These are phyloP conservation scores for Mimas tiliae DNA, from an alignment of 2,888 invertebrate species.

Conservation along the genomic window DNA sequence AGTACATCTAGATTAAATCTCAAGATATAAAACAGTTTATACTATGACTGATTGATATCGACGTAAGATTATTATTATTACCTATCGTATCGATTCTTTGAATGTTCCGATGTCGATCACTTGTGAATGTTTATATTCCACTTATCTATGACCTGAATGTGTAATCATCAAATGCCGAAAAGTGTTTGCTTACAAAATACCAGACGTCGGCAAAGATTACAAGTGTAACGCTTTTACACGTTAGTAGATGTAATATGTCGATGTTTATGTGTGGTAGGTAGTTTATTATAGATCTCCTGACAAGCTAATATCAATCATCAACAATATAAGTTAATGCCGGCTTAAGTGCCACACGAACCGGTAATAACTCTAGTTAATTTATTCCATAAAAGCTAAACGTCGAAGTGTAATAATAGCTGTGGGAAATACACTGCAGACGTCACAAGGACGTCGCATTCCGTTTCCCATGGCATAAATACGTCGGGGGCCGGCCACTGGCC, in stretches of 20 bases:
- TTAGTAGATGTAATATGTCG: background rate
- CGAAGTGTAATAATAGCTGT: constrained; percentile 47
- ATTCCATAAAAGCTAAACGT: constrained; percentile 29
- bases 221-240: background rate
- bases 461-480: constrained; percentile 63
- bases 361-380: constrained; percentile 34
- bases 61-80: background rate
- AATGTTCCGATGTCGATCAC: background rate
- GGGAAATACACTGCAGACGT: constrained; percentile 52
- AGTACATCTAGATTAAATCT: background rate
- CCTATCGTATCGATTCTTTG: background rate
- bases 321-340: constrained; percentile 33
- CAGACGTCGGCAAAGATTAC: background rate
- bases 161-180: constrained; percentile 1
- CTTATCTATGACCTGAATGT: constrained; percentile 8
- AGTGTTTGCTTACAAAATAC: constrained; percentile 4
- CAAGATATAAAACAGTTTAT: background rate
- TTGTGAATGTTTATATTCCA: background rate
- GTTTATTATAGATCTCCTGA: background rate
- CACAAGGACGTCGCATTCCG: constrained; percentile 62
- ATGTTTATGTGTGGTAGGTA: background rate
- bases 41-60: background rate
- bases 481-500: constrained; percentile 57
- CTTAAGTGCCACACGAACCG: constrained; percentile 28
- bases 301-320: constrained; percentile 34